Percentiles rank a stretch among this genome's conserved stretches.
Evolutionary conservation across 2,113 vertebrate genomes (phyloP).

Genomic region (Daubentonia madagascariensis): DNA sequence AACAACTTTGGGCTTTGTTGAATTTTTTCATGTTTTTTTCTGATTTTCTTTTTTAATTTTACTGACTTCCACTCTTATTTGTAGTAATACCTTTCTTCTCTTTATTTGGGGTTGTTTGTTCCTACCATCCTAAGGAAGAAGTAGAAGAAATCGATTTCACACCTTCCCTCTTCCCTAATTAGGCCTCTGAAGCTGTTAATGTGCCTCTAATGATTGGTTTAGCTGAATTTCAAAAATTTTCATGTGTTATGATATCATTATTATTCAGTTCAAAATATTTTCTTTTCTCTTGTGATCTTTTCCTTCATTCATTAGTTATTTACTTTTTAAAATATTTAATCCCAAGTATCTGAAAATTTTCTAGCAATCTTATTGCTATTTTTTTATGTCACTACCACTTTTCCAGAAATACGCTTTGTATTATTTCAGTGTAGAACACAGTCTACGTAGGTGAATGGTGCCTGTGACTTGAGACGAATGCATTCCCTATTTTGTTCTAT

Average conservation of each 20-base stretch:
- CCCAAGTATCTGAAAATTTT: not conserved
- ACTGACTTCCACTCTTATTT: not conserved
- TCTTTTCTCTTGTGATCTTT: not conserved
- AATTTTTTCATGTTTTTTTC: not conserved
- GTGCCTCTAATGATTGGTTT: not conserved
- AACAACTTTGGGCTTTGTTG: not conserved
- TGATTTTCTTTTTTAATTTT: not conserved
- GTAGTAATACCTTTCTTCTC: not conserved
- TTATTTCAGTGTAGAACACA: rapidly evolving
- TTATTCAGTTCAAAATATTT: not conserved
- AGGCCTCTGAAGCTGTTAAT: not conserved
- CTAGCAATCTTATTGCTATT: not conserved
- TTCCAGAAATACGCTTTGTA: rapidly evolving
- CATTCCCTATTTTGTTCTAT: rapidly evolving
- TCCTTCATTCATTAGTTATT: not conserved
- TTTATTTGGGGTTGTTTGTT: not conserved
- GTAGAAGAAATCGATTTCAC: not conserved
- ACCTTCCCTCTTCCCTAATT: too few relatives aligned
- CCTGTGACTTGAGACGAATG: rapidly evolving
- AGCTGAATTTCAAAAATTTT: not conserved
- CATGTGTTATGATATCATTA: too few relatives aligned
- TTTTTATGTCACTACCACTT: not conserved
- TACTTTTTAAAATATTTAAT: not conserved
- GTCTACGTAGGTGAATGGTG: too few relatives aligned
- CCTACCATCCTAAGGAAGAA: not conserved